phyloP scores from a whole-genome alignment of 2,888 invertebrate species.

The Hyposoter dolosus region DNA sequence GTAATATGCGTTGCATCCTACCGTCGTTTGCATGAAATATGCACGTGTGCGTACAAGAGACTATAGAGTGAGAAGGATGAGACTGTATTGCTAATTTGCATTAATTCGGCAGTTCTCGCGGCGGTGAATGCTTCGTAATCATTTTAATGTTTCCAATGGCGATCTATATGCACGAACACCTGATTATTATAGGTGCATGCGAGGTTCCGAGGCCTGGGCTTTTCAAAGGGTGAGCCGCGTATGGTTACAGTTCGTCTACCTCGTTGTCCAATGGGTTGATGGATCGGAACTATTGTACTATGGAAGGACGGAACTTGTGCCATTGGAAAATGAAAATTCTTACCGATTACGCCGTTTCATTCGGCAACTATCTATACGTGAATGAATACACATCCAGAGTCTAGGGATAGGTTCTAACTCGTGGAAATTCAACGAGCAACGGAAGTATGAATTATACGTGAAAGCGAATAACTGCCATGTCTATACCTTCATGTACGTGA shows the following conservation, averaged over 20 bases:
- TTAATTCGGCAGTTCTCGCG: slow-evolving; percentile 71
- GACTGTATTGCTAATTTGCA: slow-evolving; percentile 71
- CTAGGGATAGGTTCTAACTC: slow-evolving; percentile 17
- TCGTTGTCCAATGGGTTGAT: slow-evolving; percentile 3
- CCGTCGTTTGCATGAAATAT: slow-evolving; percentile 48
- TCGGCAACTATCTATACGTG: background rate
- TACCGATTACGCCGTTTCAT: background rate
- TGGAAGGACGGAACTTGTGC: slow-evolving; percentile 9
- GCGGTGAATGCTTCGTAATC: slow-evolving; percentile 70
- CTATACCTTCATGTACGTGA: slow-evolving; percentile 31
- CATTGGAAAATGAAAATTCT: background rate
- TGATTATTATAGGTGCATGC: slow-evolving; percentile 69
- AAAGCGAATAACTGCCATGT: slow-evolving; percentile 50
- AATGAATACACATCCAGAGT: slow-evolving; percentile 23
- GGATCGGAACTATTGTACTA: background rate
- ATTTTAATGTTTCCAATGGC: slow-evolving; percentile 74
- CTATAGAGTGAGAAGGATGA: slow-evolving; percentile 34
- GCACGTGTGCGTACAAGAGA: slow-evolving; percentile 1
- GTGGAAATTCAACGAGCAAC: slow-evolving; percentile 51
- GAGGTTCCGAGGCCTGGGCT: slow-evolving; percentile 36
- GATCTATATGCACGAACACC: slow-evolving; percentile 68
- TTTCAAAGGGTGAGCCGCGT: slow-evolving; percentile 46
- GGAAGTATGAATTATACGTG: slow-evolving; percentile 61
- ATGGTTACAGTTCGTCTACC: slow-evolving; percentile 31
- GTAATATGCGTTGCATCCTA: slow-evolving; percentile 54